A percentile compares a stretch with the other conserved stretches of the same genome.
Evolutionary conservation across 1,140 invertebrate genomes (phyloP).

Genomic region (Caenorhabditis briggsae): DNA sequence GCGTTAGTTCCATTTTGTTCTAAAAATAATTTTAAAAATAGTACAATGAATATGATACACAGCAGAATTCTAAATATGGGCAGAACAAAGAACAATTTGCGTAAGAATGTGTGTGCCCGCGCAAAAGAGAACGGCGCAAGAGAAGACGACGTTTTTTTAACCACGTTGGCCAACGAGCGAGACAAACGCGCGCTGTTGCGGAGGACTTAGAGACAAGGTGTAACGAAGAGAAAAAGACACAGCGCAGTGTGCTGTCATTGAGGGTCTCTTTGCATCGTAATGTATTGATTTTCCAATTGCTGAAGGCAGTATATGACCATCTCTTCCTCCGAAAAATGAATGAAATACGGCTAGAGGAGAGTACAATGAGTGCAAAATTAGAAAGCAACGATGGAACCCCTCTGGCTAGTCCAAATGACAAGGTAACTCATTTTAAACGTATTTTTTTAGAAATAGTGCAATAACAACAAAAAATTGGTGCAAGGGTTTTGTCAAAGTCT

Average conservation of each 20-base stretch:
- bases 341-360: neutral
- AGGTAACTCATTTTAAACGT: no score
- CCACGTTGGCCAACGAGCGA: slow-evolving; percentile 6
- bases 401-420: no score
- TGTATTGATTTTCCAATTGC: slow-evolving; percentile 31
- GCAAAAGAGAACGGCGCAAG: no score
- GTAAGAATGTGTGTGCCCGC: no score
- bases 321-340: neutral
- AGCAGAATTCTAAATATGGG: no score
- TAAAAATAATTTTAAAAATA: neutral
- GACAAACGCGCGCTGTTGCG: slow-evolving; percentile 6
- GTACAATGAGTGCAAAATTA: no score
- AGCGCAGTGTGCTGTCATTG: neutral
- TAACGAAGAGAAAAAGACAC: neutral
- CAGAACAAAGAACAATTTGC: no score
- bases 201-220: no score
- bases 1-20: slow-evolving; percentile 83
- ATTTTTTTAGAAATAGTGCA: no score
- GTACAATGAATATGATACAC: neutral
- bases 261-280: slow-evolving; percentile 1
- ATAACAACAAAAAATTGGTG: no score
- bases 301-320: neutral
- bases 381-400: no score
- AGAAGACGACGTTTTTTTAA: slow-evolving; percentile 23
- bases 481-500: no score